phyloP scores from a whole-genome alignment of 2,113 vertebrate genomes.

The Corythornis madagascariensis region DNA sequence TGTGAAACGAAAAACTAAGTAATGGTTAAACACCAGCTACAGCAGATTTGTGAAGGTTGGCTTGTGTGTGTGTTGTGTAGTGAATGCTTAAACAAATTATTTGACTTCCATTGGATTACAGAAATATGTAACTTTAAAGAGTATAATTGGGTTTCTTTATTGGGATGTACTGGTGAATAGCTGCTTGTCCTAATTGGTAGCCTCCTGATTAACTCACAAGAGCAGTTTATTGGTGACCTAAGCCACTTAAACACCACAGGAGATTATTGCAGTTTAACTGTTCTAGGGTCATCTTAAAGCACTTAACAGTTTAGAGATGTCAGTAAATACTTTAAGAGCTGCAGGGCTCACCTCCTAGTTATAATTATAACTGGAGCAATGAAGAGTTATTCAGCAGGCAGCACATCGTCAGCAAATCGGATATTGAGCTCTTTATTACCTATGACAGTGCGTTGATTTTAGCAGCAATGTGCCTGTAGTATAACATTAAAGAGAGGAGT shows the following conservation, averaged over 20 bases:
- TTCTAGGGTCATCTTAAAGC: not conserved
- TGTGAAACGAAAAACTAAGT: not conserved
- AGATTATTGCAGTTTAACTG: constrained; percentile 35
- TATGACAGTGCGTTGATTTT: fast-evolving
- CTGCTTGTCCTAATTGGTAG: not conserved
- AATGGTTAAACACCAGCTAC: not conserved
- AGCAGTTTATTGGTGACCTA: constrained; percentile 17
- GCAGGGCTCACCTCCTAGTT: not conserved
- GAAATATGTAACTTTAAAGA: not conserved
- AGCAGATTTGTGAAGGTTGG: not conserved
- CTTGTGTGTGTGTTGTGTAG: not conserved
- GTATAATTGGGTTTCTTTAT: not conserved
- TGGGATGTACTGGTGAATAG: not conserved
- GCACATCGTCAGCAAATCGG: not conserved
- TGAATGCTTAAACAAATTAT: not conserved
- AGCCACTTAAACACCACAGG: constrained; percentile 43
- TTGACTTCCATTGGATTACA: not conserved
- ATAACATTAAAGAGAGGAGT: not conserved
- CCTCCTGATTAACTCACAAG: constrained; percentile 23
- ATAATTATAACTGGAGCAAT: not conserved
- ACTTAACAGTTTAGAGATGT: not conserved
- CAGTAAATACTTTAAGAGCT: not conserved
- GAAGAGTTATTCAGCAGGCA: not conserved
- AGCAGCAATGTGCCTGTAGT: not conserved
- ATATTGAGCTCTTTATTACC: not conserved